Conservation (phyloP, 2,113 vertebrate genomes). For the Echinops telfairi region DNA sequence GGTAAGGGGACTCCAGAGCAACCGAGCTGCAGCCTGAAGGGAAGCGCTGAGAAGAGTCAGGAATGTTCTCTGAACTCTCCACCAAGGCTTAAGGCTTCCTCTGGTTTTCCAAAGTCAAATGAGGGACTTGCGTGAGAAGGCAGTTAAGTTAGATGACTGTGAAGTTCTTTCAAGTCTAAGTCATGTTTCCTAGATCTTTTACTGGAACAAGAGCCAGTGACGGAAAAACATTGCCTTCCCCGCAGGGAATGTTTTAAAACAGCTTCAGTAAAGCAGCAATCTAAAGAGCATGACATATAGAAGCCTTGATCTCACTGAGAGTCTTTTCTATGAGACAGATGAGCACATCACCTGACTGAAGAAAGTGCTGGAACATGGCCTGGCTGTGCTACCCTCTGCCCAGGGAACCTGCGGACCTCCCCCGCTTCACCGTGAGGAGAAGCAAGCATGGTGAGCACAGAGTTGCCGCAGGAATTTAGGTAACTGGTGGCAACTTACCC, state of each 20-base stretch:
- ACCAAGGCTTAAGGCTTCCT: background rate
- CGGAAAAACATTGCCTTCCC: background rate
- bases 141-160: background rate
- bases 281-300: background rate
- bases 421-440: background rate
- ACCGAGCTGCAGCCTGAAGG: background rate
- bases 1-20: background rate
- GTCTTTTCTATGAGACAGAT: background rate
- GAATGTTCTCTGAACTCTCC: background rate
- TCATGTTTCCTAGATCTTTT: background rate
- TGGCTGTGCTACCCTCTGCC: background rate
- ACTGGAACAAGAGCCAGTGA: background rate
- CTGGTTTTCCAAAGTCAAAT: background rate
- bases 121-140: too few relatives aligned
- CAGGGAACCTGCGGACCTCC: background rate
- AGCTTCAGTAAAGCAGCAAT: background rate
- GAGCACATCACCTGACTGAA: background rate
- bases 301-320: background rate
- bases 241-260: background rate
- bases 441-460: rapidly evolving
- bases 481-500: conserved; percentile 53
- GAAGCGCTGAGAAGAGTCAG: background rate
- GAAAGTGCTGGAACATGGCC: background rate
- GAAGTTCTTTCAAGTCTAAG: background rate
- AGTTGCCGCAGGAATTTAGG: background rate